Base-by-base conservation (phyloP, 2,888 invertebrate genomes). In the Andricus curvator region DNA sequence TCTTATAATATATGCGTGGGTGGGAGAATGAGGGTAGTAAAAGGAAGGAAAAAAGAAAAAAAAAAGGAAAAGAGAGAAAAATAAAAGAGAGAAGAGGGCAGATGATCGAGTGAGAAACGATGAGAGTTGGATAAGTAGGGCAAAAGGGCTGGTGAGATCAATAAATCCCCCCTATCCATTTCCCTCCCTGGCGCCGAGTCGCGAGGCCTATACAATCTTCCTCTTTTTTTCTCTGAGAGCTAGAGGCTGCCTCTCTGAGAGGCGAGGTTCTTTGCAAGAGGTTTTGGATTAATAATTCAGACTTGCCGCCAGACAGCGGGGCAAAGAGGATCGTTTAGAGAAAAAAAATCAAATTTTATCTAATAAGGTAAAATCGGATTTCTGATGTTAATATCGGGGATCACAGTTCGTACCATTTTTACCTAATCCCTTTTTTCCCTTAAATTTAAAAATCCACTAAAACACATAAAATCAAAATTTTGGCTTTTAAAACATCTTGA, bases 111-210 rank as follows among this genome's bases (percentile, higher is more conserved):
- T 74, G 51, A 56, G 51, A 51, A 74, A 74, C 70, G 33, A 56
- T 51, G 70, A 51, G 70, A 74, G 70, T 20, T 20, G 33, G 82
- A 80, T 85, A 87, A 86, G 86, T 87, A 86, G 87, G 87, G 84
- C 86, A 86, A 86, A 74, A 87, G 86, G 86, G 86, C 86, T 85
- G 85, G 70, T 81, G 83, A 84, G 85, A 85, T 86, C 86, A 84
- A 86, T 87, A 85, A 85, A 80, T 84, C 81, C 80, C 82, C 85
- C 81, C 37, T 60, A 51, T 70, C 62, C 65, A 20, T 70, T 37
- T 56, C 62, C 82, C 29, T 70, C 9, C 70, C 66, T 78, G 48
- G 70, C 60, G 48, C 56, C 60, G 25, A 56, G 76, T 83, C 78
- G 76, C 78, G 80, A 85, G 85, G 87, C 86, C 86, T 86, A 84